Evolutionary conservation across 2,888 invertebrate genomes (phyloP).

Genomic region (Cerastis rubricosa): DNA sequence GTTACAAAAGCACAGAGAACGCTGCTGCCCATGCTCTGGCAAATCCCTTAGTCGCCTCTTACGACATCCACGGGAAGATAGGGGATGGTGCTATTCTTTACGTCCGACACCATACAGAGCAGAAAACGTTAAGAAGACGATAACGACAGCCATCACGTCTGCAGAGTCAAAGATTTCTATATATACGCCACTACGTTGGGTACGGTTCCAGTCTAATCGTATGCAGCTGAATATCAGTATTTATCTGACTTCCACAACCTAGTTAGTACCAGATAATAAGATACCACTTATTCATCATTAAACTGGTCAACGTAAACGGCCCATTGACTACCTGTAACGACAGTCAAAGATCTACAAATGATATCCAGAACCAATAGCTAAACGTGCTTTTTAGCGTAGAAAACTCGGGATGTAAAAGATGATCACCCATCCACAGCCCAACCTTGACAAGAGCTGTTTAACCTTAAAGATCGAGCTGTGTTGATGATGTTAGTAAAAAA

Average conservation of each 20-base stretch:
- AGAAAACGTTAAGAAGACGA: too few relatives aligned
- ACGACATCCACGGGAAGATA: too few relatives aligned
- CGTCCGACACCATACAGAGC: too few relatives aligned
- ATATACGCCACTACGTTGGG: too few relatives aligned
- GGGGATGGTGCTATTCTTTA: too few relatives aligned
- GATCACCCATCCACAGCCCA: background rate
- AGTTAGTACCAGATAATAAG: background rate
- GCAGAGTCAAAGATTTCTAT: too few relatives aligned
- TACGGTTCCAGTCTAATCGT: background rate
- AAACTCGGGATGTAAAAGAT: background rate
- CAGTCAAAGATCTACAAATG: background rate
- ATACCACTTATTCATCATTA: too few relatives aligned
- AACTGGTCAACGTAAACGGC: too few relatives aligned
- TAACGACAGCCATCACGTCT: too few relatives aligned
- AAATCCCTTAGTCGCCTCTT: too few relatives aligned
- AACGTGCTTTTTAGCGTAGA: background rate
- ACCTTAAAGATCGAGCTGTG: background rate
- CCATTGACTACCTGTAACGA: background rate
- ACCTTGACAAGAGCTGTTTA: background rate
- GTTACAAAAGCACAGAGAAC: too few relatives aligned
- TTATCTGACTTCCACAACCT: background rate
- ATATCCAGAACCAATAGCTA: background rate
- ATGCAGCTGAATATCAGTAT: background rate
- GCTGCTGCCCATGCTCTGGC: too few relatives aligned
- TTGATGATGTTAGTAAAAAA: background rate